A percentile compares a stretch with the other conserved stretches of the same genome.
Evolutionary conservation across 2,888 invertebrate genomes (phyloP).

Genomic region (Brachyptera putata): DNA sequence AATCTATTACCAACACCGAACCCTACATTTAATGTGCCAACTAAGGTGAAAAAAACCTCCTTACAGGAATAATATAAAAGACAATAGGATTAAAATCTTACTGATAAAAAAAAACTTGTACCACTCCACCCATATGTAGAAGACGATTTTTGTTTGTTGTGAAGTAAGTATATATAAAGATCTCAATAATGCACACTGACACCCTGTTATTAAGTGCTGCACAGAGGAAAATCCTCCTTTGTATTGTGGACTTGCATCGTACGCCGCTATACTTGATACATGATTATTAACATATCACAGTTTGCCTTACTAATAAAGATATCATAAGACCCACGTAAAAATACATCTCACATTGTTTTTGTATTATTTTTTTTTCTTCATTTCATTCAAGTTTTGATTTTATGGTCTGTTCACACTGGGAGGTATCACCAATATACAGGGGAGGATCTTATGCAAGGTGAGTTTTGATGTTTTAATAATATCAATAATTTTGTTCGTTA

Average conservation of each 20-base stretch:
- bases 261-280: too few species aligned
- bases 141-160: not conserved
- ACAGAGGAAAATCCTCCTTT: not conserved
- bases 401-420: not conserved
- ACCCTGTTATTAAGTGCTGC: conserved; percentile 26
- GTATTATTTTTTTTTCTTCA: not conserved
- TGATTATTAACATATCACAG: conserved; percentile 21
- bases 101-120: conserved; percentile 12
- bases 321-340: conserved; percentile 10
- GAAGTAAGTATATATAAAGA: conserved; percentile 18
- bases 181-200: conserved; percentile 21
- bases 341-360: not conserved
- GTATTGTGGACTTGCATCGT: not conserved
- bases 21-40: conserved; percentile 29
- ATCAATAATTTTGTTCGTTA: too few species aligned
- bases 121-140: conserved; percentile 25
- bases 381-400: not conserved
- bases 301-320: conserved; percentile 24
- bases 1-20: conserved; percentile 8
- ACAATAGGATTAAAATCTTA: conserved; percentile 28
- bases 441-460: not conserved
- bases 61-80: conserved; percentile 5
- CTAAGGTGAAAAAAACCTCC: conserved; percentile 13
- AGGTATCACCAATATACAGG: conserved; percentile 9
- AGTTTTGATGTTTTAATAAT: not conserved